Evolutionary conservation across 1,140 invertebrate species (phyloP), one percentile per base, ranked within the genome.

Genomic region (Anagrus nilaparvatae): DNA sequence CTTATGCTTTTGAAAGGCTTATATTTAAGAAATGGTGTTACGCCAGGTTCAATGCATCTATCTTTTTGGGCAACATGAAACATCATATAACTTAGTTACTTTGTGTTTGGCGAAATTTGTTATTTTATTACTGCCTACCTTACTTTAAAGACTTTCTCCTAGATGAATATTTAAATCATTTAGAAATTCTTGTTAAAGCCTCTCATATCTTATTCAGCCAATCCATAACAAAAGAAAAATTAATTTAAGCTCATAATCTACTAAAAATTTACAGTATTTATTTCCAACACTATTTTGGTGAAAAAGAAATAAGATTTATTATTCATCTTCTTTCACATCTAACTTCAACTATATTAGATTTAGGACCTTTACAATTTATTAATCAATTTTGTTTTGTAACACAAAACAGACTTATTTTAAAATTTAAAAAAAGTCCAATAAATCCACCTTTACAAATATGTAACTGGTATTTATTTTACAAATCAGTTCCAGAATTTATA

Each of bases 1-100:
- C 28, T 50, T 18, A 53, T 53, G 41, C 34, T 35, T 39, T 53
- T 50, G n/a, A n/a, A n/a, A n/a, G n/a, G n/a, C n/a, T n/a, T n/a
- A 19, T 23, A 48, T 32, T 21, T 53, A 12, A 42, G 10, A 5
- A 32, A 48, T 9, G 49, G 46, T 9, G 50, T 50, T 46, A 17
- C 37, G 13, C 34, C 44, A 20, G 51, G 50, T 32, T 44, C 35
- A 23, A 44, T 53, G 49, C 51, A 52, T 27, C 25, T 34, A 9
- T 36, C 40, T 30, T 53, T 9, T 25, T 49, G 5, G 48, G 49
- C 5, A 45, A 47, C 1, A 42, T 16, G 17, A 23, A 42, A 34
- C 30, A 17, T 5, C 35, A 46, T 13, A 44, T 37, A 5, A 13
- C 46, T 9, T 44, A 38, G 1, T 10, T 48, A 8, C 23, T 51